Percentiles rank a stretch among this genome's conserved stretches.
These are phyloP conservation scores for Dexiosoma caninum DNA, from an alignment of 2,888 invertebrate species.

Conservation along the genomic window DNA sequence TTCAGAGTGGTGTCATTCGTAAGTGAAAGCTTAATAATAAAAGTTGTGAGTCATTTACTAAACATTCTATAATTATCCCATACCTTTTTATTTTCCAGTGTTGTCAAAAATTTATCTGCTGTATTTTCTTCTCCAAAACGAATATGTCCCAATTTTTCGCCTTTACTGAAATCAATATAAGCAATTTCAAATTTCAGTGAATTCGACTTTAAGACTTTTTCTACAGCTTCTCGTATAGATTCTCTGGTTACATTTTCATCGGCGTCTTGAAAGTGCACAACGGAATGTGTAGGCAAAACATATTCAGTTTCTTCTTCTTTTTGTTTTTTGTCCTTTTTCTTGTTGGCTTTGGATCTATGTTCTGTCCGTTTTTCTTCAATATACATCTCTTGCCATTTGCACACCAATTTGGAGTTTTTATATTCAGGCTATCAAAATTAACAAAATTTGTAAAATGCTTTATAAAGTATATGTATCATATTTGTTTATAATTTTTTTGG, in stretches of 20 bases:
- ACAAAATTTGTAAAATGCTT: too few relatives aligned
- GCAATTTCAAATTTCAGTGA: slow-evolving; percentile 79
- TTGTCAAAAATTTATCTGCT: slow-evolving; percentile 82
- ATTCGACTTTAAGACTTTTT: too few relatives aligned
- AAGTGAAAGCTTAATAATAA: slow-evolving; percentile 71
- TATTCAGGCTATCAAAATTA: slow-evolving; percentile 83
- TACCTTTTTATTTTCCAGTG: slow-evolving; percentile 82
- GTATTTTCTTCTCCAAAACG: slow-evolving; percentile 84
- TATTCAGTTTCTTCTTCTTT: slow-evolving; percentile 72
- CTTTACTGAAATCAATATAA: slow-evolving; percentile 87
- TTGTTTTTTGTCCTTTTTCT: slow-evolving; percentile 77
- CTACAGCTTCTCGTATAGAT: slow-evolving; percentile 84
- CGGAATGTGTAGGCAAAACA: slow-evolving; percentile 84
- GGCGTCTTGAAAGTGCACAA: slow-evolving; percentile 84
- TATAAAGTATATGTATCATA: too few relatives aligned
- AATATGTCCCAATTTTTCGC: slow-evolving; percentile 85
- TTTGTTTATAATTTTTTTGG: too few relatives aligned
- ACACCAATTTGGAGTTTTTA: slow-evolving; percentile 81
- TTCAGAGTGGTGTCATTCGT: slow-evolving; percentile 79
- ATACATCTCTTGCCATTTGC: slow-evolving; percentile 86
- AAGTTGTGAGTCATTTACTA: not conserved
- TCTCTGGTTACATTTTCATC: slow-evolving; percentile 83
- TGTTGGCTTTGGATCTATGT: slow-evolving; percentile 81
- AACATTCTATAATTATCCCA: not conserved
- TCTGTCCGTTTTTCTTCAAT: slow-evolving; percentile 84